Percentiles rank a stretch among this genome's conserved stretches.
These are phyloP conservation scores for Miniopterus natalensis DNA, from an alignment of 2,113 vertebrate genomes.

Conservation along the genomic window DNA sequence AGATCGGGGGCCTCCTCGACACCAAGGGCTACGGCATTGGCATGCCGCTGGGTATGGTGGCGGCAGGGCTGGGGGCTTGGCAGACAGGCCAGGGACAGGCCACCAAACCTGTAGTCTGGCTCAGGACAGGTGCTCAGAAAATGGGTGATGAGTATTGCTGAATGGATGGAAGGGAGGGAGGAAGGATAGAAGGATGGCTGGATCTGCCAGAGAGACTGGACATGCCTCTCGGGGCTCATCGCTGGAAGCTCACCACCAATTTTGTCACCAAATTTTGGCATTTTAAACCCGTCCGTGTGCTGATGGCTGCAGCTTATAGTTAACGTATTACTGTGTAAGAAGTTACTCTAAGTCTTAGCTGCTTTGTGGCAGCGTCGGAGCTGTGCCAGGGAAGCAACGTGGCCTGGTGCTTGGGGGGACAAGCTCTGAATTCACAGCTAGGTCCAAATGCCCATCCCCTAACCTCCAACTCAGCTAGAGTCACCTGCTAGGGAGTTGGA, in stretches of 20 bases:
- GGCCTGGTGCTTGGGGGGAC: background rate
- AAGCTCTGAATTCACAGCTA: background rate
- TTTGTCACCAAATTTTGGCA: background rate
- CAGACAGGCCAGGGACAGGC: background rate
- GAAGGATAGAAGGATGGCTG: background rate
- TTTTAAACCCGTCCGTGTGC: background rate
- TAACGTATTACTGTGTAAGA: background rate
- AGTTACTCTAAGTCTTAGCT: background rate
- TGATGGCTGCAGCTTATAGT: background rate
- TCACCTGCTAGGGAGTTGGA: background rate
- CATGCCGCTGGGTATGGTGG: constrained; percentile 92
- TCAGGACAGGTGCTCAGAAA: background rate
- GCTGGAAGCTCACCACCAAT: background rate
- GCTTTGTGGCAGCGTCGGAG: background rate
- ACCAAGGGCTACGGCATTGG: constrained; percentile 97
- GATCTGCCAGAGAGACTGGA: background rate
- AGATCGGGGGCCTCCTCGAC: constrained; percentile 95
- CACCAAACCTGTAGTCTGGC: background rate
- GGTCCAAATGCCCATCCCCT: background rate
- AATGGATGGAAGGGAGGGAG: background rate
- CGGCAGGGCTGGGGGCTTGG: rapidly evolving
- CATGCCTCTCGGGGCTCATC: background rate
- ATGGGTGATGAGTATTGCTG: background rate
- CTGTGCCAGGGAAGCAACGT: background rate
- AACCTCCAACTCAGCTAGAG: background rate